Conservation (phyloP, 2,888 invertebrate species). For the Netelia virgata region DNA sequence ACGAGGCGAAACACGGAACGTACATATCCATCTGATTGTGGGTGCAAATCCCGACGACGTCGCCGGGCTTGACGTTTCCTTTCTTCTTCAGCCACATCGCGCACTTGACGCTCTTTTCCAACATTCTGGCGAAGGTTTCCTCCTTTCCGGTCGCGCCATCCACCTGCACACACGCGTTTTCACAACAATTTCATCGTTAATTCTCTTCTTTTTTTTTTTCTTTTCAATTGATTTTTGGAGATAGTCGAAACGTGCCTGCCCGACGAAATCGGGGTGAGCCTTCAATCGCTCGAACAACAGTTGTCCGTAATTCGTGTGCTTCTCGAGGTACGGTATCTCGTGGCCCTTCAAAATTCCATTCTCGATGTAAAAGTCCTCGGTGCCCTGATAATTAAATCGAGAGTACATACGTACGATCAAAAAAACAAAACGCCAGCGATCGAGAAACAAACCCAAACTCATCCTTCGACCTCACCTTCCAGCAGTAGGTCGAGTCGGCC, state of each 20-base stretch:
- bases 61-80: conserved; percentile 66
- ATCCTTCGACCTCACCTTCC: conserved; percentile 37
- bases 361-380: conserved; percentile 56
- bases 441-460: background rate
- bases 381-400: conserved; percentile 33
- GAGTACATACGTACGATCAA: background rate
- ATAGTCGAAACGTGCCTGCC: conserved; percentile 71
- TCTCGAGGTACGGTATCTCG: conserved; percentile 39
- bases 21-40: conserved; percentile 68
- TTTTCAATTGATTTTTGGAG: background rate
- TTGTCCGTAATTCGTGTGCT: conserved; percentile 67
- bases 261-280: conserved; percentile 62
- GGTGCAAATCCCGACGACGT: conserved; percentile 69
- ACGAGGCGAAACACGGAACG: conserved; percentile 66
- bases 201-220: background rate
- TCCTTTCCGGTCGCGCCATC: conserved; percentile 62
- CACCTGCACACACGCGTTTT: conserved; percentile 48
- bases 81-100: conserved; percentile 70
- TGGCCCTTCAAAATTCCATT: conserved; percentile 60
- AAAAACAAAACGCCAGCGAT: background rate
- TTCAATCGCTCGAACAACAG: conserved; percentile 69
- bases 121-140: conserved; percentile 65
- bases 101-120: conserved; percentile 67
- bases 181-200: background rate
- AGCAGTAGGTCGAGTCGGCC: conserved; percentile 53